Evolutionary conservation across 2,113 vertebrate genomes (phyloP), one percentile per base, ranked within the genome.

Genomic region (Cryptomyrus ogoouensis): DNA sequence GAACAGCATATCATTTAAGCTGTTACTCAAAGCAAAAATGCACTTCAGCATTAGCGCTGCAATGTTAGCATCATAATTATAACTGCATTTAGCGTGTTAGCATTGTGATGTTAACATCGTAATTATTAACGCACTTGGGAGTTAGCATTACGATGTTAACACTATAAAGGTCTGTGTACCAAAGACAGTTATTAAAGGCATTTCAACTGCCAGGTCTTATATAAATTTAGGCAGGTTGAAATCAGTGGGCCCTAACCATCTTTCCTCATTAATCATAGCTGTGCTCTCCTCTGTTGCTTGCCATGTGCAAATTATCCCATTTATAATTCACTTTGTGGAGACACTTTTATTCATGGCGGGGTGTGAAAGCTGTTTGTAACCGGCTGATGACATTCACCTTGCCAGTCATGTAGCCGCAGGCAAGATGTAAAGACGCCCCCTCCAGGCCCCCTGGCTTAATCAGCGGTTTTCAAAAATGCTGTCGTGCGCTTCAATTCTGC

Each of bases 251-350:
- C 27, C 27, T 87, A 87, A 87, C 85, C 27, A 77, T 39, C 88
- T 83, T 35, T 90, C 56, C 44, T 90, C 88, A 91, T 88, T 87
- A 70, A 91, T 90, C 90, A 88, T 77, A 35, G 24, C 42, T 56
- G 27, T 52, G 84, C 88, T 88, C 58, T 74, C 87, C 49, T 83
- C 83, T 88, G 39, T 42, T 74, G 87, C 52, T 70, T 88, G 80
- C 84, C 90, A 88, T 74, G 53, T 47, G 87, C 47, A 56, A 88
- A 88, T 46, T 86, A 53, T 88, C 31, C 88, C 88, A 89, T 89
- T 77, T 56, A 66, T 91, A 52, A 86, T 91, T 92, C 88, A 83
- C 89, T 92, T 89, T 90, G 89, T 88, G 80, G 84, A 87, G 89
- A 58, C 90, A 84, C 88, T 91, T 83, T 90, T 90, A 91, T 90